Percentiles rank a stretch among this genome's conserved stretches.
These are phyloP conservation scores for Embiotoca jacksoni DNA, from an alignment of 2,113 vertebrate species.

Conservation along the genomic window DNA sequence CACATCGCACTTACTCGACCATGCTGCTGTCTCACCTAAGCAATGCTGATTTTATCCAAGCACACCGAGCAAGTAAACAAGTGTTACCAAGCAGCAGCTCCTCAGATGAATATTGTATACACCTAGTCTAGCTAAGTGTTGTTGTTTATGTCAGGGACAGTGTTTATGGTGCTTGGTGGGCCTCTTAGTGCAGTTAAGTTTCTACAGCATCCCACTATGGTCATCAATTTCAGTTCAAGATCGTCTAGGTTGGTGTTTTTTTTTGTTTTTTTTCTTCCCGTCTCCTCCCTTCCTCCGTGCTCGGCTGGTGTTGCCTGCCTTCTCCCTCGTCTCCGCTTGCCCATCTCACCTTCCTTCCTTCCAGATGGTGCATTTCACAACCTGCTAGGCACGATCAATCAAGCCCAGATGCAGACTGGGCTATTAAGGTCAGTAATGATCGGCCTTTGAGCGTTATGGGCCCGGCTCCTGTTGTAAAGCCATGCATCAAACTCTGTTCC, in stretches of 20 bases:
- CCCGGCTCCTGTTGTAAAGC: conserved; percentile 80
- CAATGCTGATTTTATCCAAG: conserved; percentile 69
- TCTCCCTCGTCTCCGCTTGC: conserved; percentile 70
- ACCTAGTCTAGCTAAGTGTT: conserved; percentile 84
- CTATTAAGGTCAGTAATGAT: conserved; percentile 84
- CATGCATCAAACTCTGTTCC: conserved; percentile 78
- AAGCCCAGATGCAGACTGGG: conserved; percentile 79
- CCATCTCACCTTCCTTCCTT: conserved; percentile 83
- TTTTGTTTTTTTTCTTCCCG: conserved; percentile 20
- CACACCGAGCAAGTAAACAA: conserved; percentile 78
- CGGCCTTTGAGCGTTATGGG: conserved; percentile 85
- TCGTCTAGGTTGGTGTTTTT: conserved; percentile 64
- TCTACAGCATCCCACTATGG: conserved; percentile 81
- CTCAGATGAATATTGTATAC: conserved; percentile 86
- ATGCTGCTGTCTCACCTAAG: conserved; percentile 66
- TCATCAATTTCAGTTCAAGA: conserved; percentile 83
- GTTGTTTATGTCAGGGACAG: conserved; percentile 86
- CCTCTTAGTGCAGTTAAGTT: conserved; percentile 86
- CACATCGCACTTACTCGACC: conserved; percentile 51
- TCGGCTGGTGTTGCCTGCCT: conserved; percentile 78
- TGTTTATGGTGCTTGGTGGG: conserved; percentile 85
- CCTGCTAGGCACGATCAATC: conserved; percentile 87
- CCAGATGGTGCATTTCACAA: conserved; percentile 90
- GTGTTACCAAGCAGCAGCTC: conserved; percentile 79
- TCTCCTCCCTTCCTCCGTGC: conserved; percentile 69